phyloP scores from a whole-genome alignment of 2,888 invertebrate species.

The Macrostomum cliftonense region DNA sequence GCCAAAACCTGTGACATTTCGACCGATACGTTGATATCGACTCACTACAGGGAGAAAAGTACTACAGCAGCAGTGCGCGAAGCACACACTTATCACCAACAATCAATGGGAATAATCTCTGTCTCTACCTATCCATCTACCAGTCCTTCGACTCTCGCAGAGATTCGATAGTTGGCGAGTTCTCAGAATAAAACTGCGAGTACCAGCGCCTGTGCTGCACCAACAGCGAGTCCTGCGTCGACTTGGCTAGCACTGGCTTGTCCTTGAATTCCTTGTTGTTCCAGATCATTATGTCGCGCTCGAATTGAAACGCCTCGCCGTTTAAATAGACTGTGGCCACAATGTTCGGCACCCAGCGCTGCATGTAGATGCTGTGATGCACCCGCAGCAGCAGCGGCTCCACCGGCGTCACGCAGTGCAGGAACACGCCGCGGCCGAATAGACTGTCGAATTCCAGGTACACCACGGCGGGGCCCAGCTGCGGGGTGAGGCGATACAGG shows the following conservation, averaged over 20 bases:
- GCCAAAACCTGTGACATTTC: too few relatives aligned
- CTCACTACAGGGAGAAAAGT: too few relatives aligned
- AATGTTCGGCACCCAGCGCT: conserved; percentile 44
- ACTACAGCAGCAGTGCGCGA: too few relatives aligned
- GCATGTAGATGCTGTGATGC: conserved; percentile 56
- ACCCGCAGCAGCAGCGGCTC: conserved; percentile 57
- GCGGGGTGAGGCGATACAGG: too few relatives aligned
- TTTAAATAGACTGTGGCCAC: conserved; percentile 49
- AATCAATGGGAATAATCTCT: too few relatives aligned
- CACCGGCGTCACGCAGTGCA: conserved; percentile 60
- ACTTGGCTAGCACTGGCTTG: conserved; percentile 51
- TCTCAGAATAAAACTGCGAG: conserved; percentile 60
- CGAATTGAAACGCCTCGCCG: conserved; percentile 54
- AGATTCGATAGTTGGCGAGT: conserved; percentile 42
- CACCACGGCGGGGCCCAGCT: conserved; percentile 50
- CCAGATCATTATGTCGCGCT: conserved; percentile 67
- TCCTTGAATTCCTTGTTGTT: conserved; percentile 58
- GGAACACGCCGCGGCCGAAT: conserved; percentile 44
- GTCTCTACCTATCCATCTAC: too few relatives aligned
- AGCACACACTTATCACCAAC: too few relatives aligned
- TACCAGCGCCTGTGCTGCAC: conserved; percentile 61
- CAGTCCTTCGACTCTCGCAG: too few relatives aligned
- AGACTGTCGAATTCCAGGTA: conserved; percentile 47
- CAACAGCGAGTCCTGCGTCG: conserved; percentile 50
- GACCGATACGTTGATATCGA: too few relatives aligned